phyloP scores from a whole-genome alignment of 1,140 invertebrate species.

The Pseudachorutes palmiensis region DNA sequence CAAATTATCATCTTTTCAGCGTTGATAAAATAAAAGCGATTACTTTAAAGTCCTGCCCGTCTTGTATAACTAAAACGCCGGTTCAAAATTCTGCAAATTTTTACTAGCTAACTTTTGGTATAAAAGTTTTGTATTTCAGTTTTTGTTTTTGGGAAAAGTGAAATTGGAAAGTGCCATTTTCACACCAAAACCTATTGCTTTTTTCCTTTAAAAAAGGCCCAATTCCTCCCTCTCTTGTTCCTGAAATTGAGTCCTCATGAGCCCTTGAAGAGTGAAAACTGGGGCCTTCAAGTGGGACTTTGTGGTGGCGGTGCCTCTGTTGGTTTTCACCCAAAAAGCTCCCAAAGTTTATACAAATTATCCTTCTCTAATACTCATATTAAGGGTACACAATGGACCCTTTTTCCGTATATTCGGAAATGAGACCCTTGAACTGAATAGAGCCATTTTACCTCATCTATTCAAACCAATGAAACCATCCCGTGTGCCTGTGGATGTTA shows the following conservation, averaged over 20 bases:
- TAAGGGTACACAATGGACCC: background rate
- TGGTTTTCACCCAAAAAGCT: background rate
- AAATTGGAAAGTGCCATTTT: background rate
- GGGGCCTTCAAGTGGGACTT: background rate
- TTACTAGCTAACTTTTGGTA: too few species aligned
- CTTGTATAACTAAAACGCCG: too few species aligned
- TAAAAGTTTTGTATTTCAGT: too few species aligned
- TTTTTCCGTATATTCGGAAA: background rate
- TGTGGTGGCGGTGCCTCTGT: background rate
- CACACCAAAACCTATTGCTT: background rate
- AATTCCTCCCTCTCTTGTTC: background rate
- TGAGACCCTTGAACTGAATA: background rate
- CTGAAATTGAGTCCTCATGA: background rate
- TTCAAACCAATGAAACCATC: background rate
- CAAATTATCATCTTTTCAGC: too few species aligned
- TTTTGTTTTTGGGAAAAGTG: background rate
- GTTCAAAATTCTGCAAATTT: too few species aligned
- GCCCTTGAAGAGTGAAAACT: background rate
- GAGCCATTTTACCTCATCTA: background rate
- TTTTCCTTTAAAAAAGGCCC: background rate
- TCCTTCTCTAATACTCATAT: background rate
- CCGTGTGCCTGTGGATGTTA: background rate
- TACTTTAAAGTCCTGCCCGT: too few species aligned
- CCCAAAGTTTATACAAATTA: conserved; percentile 3
- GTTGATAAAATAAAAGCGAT: too few species aligned